These are phyloP conservation scores for Noctua pronuba DNA, from an alignment of 2,888 invertebrate genomes.

Conservation along the genomic window DNA sequence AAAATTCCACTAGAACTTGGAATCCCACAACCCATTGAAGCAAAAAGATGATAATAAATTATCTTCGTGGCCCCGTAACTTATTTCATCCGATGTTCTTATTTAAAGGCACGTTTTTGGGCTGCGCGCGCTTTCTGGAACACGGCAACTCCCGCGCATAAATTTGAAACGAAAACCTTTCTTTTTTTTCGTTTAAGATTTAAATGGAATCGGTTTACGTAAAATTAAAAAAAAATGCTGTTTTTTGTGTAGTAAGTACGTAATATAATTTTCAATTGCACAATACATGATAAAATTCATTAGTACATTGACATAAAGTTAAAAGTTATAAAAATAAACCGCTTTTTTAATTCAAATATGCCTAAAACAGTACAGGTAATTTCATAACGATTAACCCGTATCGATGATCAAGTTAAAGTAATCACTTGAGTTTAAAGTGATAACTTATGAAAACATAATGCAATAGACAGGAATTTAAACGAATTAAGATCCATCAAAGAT, in stretches of 20 bases:
- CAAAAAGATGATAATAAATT: conserved; percentile 77
- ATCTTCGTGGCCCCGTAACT: conserved; percentile 76
- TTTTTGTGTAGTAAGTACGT: neutral
- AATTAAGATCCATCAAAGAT: no score
- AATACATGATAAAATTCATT: neutral
- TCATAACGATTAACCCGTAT: no score
- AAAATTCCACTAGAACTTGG: conserved; percentile 49
- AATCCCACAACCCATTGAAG: conserved; percentile 61
- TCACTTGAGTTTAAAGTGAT: no score
- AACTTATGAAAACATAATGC: no score
- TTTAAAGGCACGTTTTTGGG: conserved; percentile 74
- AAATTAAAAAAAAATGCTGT: conserved; percentile 65
- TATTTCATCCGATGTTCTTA: conserved; percentile 79
- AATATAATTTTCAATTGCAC: neutral
- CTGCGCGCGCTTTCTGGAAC: conserved; percentile 76
- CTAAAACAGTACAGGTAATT: no score
- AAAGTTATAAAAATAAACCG: no score
- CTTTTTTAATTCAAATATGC: no score
- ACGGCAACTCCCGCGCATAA: conserved; percentile 77
- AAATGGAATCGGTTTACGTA: conserved; percentile 75
- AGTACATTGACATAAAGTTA: no score
- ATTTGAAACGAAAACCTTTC: conserved; percentile 72
- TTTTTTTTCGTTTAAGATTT: conserved; percentile 72
- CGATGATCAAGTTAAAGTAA: no score
- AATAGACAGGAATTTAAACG: no score